These are phyloP conservation scores for Meiosimyza decipiens DNA, from an alignment of 2,888 invertebrate species.

Conservation along the genomic window DNA sequence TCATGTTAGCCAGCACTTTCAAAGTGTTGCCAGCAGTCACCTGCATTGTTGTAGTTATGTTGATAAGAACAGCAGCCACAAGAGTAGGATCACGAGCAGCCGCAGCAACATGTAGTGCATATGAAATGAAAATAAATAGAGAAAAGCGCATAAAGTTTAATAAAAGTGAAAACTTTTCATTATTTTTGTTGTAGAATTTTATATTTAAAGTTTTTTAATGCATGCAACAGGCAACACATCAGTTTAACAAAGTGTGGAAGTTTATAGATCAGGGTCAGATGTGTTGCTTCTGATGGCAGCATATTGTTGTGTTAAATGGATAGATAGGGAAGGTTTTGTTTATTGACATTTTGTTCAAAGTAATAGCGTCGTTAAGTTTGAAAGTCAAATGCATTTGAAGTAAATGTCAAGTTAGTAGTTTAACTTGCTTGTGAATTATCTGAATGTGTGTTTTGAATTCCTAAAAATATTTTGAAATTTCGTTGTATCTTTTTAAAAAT, in stretches of 20 bases:
- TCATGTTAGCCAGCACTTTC: constrained; percentile 82
- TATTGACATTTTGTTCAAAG: no score
- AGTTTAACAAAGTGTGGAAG: not conserved
- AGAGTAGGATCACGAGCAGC: not conserved
- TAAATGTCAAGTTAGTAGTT: no score
- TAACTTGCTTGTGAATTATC: no score
- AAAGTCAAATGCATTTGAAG: no score
- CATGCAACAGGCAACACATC: not conserved
- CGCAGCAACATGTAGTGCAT: constrained; percentile 26
- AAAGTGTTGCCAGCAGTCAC: constrained; percentile 67
- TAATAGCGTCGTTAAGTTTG: no score
- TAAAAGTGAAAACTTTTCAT: constrained; percentile 31
- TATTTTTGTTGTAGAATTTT: constrained; percentile 30
- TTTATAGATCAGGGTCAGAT: constrained; percentile 11
- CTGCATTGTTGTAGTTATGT: constrained; percentile 41
- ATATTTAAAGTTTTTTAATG: constrained; percentile 16
- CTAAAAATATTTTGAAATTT: no score
- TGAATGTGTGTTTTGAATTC: no score
- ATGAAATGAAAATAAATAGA: constrained; percentile 6
- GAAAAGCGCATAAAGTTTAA: constrained; percentile 16
- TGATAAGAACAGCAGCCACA: no score
- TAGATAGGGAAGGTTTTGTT: no score
- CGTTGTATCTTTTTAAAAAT: no score
- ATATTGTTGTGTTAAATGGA: not conserved
- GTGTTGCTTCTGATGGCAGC: not conserved